Percentiles rank a stretch among this genome's conserved stretches.
Conservation (phyloP, 2,888 invertebrate species). For the Diaprepes abbreviatus region DNA sequence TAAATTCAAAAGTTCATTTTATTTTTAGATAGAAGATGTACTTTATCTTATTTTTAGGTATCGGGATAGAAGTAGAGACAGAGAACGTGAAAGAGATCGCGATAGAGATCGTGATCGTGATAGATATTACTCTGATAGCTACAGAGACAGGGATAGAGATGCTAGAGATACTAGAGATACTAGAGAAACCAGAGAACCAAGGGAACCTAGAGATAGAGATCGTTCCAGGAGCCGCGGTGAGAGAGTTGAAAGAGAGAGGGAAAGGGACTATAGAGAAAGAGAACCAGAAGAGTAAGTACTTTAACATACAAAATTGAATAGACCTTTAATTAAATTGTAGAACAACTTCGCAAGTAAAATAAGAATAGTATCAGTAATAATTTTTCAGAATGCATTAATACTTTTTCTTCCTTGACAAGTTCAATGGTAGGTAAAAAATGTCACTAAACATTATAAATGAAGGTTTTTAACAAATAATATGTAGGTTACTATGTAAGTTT, state of each 20-base stretch:
- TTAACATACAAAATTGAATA: too few species aligned
- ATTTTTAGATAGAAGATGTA: too few species aligned
- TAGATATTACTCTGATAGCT: slow-evolving; percentile 68
- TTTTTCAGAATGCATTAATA: too few species aligned
- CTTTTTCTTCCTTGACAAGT: too few species aligned
- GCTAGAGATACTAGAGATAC: not conserved
- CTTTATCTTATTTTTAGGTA: slow-evolving; percentile 60
- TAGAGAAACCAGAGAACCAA: slow-evolving; percentile 42
- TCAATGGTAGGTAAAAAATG: too few species aligned
- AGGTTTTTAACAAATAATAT: too few species aligned
- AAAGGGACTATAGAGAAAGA: slow-evolving; percentile 80
- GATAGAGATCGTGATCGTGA: slow-evolving; percentile 70
- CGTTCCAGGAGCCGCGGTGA: slow-evolving; percentile 72
- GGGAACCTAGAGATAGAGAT: slow-evolving; percentile 69
- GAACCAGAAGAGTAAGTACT: slow-evolving; percentile 77
- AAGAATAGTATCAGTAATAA: too few species aligned
- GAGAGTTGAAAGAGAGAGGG: slow-evolving; percentile 73
- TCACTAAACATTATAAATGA: too few species aligned
- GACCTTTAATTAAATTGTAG: too few species aligned
- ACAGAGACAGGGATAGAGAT: slow-evolving; percentile 67
- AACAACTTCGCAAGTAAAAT: too few species aligned
- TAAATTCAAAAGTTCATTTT: not conserved
- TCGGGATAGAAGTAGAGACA: slow-evolving; percentile 72
- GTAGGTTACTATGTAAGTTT: too few species aligned
- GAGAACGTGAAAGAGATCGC: slow-evolving; percentile 73